Base-by-base conservation (phyloP, 2,797 vertebrate species). In the Gallirallus australis region DNA sequence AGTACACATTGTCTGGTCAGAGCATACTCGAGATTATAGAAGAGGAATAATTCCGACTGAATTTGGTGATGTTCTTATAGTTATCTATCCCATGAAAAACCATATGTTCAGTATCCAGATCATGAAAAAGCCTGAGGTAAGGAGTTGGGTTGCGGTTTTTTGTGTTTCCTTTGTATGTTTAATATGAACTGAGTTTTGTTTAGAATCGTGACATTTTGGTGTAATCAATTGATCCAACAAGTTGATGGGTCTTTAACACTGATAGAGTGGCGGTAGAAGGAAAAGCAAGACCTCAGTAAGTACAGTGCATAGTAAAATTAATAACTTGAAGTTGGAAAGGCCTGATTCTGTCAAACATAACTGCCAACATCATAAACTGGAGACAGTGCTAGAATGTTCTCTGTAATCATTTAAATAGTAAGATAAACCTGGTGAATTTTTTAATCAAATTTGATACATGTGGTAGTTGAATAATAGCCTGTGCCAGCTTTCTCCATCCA, bases 81-180 rank as follows among this genome's bases (percentile, higher is more conserved):
- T 99, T 97, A 99, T 99, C 97, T 99, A 99, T 97, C 99, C 99
- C 86, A 99, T 99, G 98, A 99, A 99, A 98, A 99, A 99, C 98
- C 99, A 99, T 97, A 99, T 99, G 99, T 99, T 99, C 97, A 99
- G 99, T 96, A 99, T 99, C 96, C 99, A 99, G 94, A 99, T 99
- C 89, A 99, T 99, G 96, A 99, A 99, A 97, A 99, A 99, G 85
- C 99, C 99, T 53, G 99, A 99, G 99, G 99, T 99, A 98, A 97
- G 97, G 14, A 4, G 0, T 5, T 56, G 42, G 18, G 18, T 54
- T 52, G 25, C 25, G 47, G 15, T 2, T 53, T 19, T 54, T 54
- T 56, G 7, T 48, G 8, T 77, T 90, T 88, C 9, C 39, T 90
- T 77, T 2, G 0, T 54, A 11, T 66, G 42, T 84, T 95, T 86